A percentile compares a stretch with the other conserved stretches of the same genome.
phyloP scores from a whole-genome alignment of 2,888 invertebrate genomes.

The Apamea monoglypha region DNA sequence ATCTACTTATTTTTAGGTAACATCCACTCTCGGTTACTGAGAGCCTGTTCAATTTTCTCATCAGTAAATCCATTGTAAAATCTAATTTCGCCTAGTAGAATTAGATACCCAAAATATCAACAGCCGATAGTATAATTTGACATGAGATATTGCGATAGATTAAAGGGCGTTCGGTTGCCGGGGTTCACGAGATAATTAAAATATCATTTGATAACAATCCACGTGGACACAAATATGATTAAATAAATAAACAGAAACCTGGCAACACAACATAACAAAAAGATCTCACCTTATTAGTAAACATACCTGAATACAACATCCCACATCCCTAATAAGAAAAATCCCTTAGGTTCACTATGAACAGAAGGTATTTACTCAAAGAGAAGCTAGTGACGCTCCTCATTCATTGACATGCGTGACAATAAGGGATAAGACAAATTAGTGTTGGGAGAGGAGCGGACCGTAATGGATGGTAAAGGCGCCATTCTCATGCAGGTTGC shows the following conservation, averaged over 20 bases:
- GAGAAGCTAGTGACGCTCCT: constrained; percentile 46
- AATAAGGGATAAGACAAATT: constrained; percentile 76
- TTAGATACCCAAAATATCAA: constrained; percentile 40
- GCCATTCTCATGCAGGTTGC: constrained; percentile 85
- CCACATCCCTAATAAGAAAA: constrained; percentile 53
- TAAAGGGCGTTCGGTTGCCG: constrained; percentile 19
- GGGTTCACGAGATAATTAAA: constrained; percentile 1
- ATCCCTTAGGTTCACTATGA: constrained; percentile 52
- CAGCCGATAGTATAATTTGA: constrained; percentile 34
- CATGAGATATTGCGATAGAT: constrained; percentile 45
- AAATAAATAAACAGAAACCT: constrained; percentile 21
- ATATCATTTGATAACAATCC: constrained; percentile 31
- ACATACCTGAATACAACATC: constrained; percentile 33
- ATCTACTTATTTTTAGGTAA: constrained; percentile 40
- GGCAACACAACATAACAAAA: constrained; percentile 30
- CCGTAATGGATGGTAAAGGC: constrained; percentile 75
- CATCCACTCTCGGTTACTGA: constrained; percentile 23
- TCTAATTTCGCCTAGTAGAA: constrained; percentile 38
- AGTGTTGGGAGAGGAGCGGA: constrained; percentile 68
- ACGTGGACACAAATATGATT: constrained; percentile 12
- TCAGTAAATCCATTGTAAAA: constrained; percentile 31
- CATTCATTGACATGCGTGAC: constrained; percentile 76
- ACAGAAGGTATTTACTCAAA: constrained; percentile 62
- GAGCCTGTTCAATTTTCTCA: constrained; percentile 39
- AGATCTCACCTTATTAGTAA: constrained; percentile 35